Percentiles rank a stretch among this genome's conserved stretches.
phyloP scores from a whole-genome alignment of 2,113 vertebrate genomes.

The Aegithalos caudatus region DNA sequence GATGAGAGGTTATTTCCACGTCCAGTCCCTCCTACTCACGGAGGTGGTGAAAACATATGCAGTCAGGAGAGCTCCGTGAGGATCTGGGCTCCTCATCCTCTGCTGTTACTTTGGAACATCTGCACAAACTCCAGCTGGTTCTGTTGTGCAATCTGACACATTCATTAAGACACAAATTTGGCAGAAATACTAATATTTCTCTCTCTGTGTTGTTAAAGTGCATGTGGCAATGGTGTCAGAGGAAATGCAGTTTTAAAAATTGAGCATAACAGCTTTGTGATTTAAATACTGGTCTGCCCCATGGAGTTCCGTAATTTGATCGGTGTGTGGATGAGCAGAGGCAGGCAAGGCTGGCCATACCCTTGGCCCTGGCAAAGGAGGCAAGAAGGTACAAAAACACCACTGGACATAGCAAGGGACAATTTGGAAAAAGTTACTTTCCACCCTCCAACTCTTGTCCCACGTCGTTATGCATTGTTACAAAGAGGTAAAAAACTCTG shows the following conservation, averaged over 20 bases:
- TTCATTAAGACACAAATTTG: neutral
- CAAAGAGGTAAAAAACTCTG: neutral
- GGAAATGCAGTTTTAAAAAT: neutral
- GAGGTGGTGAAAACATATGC: neutral
- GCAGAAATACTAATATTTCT: neutral
- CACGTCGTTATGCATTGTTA: accelerated
- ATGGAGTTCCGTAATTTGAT: neutral
- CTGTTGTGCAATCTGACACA: neutral
- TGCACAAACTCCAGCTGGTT: neutral
- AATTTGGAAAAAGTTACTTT: neutral
- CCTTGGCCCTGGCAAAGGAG: neutral
- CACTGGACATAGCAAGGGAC: neutral
- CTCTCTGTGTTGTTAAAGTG: neutral
- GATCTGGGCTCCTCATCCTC: accelerated
- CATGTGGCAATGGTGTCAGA: accelerated
- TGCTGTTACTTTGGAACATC: neutral
- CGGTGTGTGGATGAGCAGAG: neutral
- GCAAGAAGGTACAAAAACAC: neutral
- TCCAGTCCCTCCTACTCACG: accelerated
- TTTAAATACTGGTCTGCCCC: neutral
- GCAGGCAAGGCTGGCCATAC: neutral
- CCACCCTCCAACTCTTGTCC: too few relatives aligned
- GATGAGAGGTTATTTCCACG: neutral
- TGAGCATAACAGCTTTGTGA: neutral
- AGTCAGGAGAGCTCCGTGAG: accelerated